Percentiles rank a stretch among this genome's conserved stretches.
Evolutionary conservation across 2,113 vertebrate genomes (phyloP).

Genomic region (Panurus biarmicus): DNA sequence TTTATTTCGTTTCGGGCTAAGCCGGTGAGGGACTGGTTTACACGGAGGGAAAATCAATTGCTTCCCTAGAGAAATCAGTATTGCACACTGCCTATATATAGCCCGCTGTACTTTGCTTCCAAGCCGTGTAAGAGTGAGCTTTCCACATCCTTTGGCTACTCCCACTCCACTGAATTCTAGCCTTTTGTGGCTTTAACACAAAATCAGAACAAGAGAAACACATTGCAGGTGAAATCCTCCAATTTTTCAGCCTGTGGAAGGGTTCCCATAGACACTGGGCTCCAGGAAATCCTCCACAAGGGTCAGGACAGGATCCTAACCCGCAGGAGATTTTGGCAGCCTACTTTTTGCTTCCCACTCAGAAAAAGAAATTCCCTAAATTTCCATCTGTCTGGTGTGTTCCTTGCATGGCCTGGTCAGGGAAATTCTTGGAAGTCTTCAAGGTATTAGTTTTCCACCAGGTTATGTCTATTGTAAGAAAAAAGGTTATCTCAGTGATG

Average conservation of each 20-base stretch:
- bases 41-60: not conserved
- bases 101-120: not conserved
- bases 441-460: not conserved
- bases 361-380: not conserved
- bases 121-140: not conserved
- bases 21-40: not conserved
- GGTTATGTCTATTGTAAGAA: not conserved
- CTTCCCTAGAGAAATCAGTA: not conserved
- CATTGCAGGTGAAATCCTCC: not conserved
- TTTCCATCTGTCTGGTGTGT: not conserved
- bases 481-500: not conserved
- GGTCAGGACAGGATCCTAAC: not conserved
- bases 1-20: not conserved
- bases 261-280: not conserved
- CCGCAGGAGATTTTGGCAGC: not conserved
- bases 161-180: not conserved
- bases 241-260: not conserved
- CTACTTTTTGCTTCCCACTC: not conserved
- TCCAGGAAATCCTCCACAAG: not conserved
- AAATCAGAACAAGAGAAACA: not conserved
- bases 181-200: not conserved
- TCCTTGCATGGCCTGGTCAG: not conserved
- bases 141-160: not conserved
- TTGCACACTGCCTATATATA: not conserved
- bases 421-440: not conserved